Conservation (phyloP, 2,113 vertebrate genomes). For the Bubo blakistoni region DNA sequence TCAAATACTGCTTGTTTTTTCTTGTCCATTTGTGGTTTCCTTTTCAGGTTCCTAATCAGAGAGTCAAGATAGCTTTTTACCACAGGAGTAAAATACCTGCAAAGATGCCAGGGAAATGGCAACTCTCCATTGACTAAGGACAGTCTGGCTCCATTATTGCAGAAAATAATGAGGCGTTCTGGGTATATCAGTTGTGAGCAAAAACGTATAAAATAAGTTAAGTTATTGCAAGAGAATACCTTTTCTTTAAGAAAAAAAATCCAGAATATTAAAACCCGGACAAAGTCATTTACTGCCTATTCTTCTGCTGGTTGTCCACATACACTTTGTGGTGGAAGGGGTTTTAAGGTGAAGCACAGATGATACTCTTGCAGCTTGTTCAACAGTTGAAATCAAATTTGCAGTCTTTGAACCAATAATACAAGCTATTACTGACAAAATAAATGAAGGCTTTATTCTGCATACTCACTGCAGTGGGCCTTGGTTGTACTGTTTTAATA, state of each 20-base stretch:
- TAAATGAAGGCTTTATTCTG: background rate
- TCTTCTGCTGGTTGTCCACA: accelerated
- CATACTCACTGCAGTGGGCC: background rate
- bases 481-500: background rate
- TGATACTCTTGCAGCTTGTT: background rate
- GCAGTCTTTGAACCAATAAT: background rate
- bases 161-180: background rate
- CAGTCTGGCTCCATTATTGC: background rate
- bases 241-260: background rate
- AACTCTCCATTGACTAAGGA: background rate
- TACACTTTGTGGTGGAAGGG: background rate
- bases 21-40: background rate
- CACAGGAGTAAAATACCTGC: background rate
- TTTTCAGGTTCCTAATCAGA: background rate
- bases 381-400: background rate
- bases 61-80: background rate
- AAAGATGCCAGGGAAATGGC: background rate
- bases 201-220: background rate
- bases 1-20: background rate
- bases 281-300: background rate
- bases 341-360: background rate
- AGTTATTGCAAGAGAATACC: background rate
- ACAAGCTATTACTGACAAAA: background rate
- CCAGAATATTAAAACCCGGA: background rate
- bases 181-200: background rate